Base-by-base conservation (phyloP, 2,888 invertebrate species). In the Trisateles emortualis region DNA sequence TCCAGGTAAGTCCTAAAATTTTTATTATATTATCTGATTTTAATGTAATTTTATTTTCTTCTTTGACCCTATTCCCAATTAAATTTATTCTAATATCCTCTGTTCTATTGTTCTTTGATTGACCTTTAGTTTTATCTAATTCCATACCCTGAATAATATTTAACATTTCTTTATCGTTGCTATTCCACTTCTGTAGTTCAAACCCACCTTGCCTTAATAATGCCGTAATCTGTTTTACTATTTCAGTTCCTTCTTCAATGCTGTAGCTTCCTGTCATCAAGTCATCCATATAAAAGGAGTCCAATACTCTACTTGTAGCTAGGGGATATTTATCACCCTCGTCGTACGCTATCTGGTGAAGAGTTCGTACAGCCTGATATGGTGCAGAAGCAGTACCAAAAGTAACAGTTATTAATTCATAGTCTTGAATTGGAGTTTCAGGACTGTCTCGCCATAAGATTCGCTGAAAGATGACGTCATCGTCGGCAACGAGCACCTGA, bases 1-100 rank as follows among this genome's bases (percentile, higher is more conserved):
- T 19, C 29, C 9, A 9, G 63, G n/a, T n/a, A n/a, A n/a, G n/a
- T n/a, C n/a, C n/a, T n/a, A n/a, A n/a, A n/a, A n/a, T 64, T 47
- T 71, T 72, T 5, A 60, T 45, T 16, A 49, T 22, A 5, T 51
- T 38, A 33, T 70, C 65, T 5, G 43, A 17, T 22, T 72, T 68
- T 33, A 65, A 52, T 35, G 61, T 44, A 14, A 62, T 10, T 14
- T 46, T 13, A 0, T 36, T n/a, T 36, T 41, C 3, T n/a, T 29
- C 29, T 29, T 29, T 9, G 9, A 8, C 1, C 9, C 1, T 8
- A 3, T 9, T 10, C 2, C n/a, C n/a, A n/a, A n/a, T 10, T 29
- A 8, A 2, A 9, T 6, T 9, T 29, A 1, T 29, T 29, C 29
- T 29, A 3, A 8, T 8, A 8, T 29, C 2, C 8, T 29, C 2